Percentiles rank a stretch among this genome's conserved stretches.
Evolutionary conservation across 92 coral and sea anemone genomes (phyloP).

Genomic region (Montipora capitata): DNA sequence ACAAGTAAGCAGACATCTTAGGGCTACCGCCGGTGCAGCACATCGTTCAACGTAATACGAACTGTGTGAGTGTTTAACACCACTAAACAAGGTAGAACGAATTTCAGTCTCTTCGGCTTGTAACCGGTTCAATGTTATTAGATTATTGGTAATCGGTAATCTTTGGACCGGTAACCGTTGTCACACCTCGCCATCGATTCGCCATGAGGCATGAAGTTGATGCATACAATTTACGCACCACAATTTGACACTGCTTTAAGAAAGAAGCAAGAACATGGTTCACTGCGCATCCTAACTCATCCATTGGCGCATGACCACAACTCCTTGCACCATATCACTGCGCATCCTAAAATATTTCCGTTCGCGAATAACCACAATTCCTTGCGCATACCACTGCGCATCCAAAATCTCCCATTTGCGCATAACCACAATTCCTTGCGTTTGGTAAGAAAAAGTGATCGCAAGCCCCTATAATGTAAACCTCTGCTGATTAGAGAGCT

Average conservation of each 20-base stretch:
- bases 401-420: neutral
- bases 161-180: neutral
- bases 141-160: neutral
- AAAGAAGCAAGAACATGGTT: too few relatives aligned
- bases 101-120: conserved; percentile 7
- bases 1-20: neutral
- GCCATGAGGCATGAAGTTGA: too few relatives aligned
- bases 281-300: too few relatives aligned
- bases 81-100: conserved; percentile 3
- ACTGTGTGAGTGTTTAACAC: conserved; percentile 1
- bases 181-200: too few relatives aligned
- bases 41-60: neutral
- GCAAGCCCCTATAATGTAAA: too few relatives aligned
- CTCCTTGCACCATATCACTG: conserved; percentile 4
- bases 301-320: neutral
- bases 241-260: too few relatives aligned
- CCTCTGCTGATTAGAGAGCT: too few relatives aligned
- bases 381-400: conserved; percentile 5
- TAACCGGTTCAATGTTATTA: neutral
- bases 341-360: conserved; percentile 8
- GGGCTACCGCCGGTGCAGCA: neutral
- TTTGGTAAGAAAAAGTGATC: too few relatives aligned
- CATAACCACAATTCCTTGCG: conserved; percentile 4
- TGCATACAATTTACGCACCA: too few relatives aligned
- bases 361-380: conserved; percentile 7